Evolutionary conservation across 2,797 vertebrate genomes (phyloP), one percentile per base, ranked within the genome.

Genomic region (Phaenicophaeus curvirostris): DNA sequence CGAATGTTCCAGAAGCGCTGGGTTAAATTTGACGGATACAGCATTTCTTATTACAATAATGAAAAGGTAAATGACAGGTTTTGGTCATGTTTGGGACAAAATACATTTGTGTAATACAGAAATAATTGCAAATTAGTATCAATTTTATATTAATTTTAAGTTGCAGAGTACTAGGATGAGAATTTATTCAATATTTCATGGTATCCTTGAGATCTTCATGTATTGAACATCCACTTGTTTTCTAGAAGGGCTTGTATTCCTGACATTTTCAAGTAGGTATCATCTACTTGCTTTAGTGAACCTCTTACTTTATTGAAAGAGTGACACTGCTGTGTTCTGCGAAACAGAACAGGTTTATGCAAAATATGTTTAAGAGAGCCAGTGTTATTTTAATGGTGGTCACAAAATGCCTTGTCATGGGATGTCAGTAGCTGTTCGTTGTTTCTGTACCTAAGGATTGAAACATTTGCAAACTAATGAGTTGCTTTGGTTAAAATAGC

Each of bases 1-100:
- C 88, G 98, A 31, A 98, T 99, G 93, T 99, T 99, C 97, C 99
- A 99, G 96, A 98, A 98, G 97, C 98, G 99, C 89, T 99, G 99
- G 99, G 98, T 99, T 93, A 98, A 98, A 94, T 99, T 99, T 54
- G 98, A 99, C 63, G 99, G 99, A n/a, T 97, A 98, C 79, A 98
- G 97, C 88, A 96, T 99, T 96, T 98, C 98, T 76, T 99, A 99
- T 94, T 99, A 98, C 97, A 99, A 99, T 96, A 99, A 98, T 3
- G 99, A 99, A 72, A 99, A 99, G 98, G 99, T 99, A 96, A 97
- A 97, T 75, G 55, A 24, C 6, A 0, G 33, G 2, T 41, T 58
- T 74, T 55, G 21, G n/a, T 90, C 16, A 4, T 13, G 10, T 50
- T 39, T 50, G 17, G 10, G 30, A 50, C 9, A 87, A 72, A 85